A percentile compares a stretch with the other conserved stretches of the same genome.
Conservation (phyloP, 2,888 invertebrate genomes). For the Lomographa bimaculata region DNA sequence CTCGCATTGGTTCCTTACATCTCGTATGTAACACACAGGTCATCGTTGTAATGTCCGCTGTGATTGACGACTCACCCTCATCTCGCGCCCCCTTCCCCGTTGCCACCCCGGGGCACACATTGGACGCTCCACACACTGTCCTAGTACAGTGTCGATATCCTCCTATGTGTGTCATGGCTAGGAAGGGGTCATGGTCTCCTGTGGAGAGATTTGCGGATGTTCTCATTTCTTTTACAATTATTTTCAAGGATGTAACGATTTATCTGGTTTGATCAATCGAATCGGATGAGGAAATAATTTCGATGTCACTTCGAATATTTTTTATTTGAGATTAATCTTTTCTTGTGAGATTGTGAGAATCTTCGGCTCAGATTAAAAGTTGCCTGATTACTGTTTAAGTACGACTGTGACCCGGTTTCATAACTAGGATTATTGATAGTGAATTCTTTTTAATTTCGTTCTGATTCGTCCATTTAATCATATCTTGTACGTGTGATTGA, state of each 20-base stretch:
- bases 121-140: slow-evolving; percentile 21
- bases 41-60: slow-evolving; percentile 36
- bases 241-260: no score
- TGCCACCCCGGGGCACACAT: background rate
- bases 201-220: slow-evolving; percentile 2
- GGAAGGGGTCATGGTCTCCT: slow-evolving; percentile 16
- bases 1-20: slow-evolving; percentile 31
- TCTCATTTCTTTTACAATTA: no score
- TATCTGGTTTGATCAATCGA: no score
- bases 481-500: no score
- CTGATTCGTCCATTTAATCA: slow-evolving; percentile 47
- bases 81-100: background rate
- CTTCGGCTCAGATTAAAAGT: slow-evolving; percentile 8
- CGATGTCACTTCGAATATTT: no score
- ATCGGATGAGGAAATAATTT: no score
- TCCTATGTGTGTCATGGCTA: slow-evolving; percentile 30
- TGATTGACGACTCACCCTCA: slow-evolving; percentile 36
- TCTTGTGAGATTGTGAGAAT: no score
- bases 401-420: slow-evolving; percentile 6
- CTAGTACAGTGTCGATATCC: slow-evolving; percentile 28
- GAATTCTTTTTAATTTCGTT: slow-evolving; percentile 46
- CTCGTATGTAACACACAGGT: slow-evolving; percentile 33
- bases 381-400: slow-evolving; percentile 22
- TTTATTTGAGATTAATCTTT: no score
- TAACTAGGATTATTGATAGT: slow-evolving; percentile 38